Conservation (phyloP, 23 tunicate species). For the Corella eumyota region DNA sequence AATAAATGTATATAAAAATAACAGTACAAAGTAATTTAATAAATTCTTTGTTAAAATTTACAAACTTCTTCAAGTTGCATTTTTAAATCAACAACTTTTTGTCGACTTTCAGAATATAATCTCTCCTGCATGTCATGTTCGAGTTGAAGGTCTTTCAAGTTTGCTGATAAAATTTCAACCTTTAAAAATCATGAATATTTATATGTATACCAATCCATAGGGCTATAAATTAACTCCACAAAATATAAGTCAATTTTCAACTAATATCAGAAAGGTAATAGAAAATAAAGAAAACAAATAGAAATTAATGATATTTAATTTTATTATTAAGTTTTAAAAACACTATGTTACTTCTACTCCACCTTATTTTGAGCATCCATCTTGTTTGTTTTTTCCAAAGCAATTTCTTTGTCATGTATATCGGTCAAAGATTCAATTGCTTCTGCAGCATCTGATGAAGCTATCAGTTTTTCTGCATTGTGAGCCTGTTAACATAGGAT, state of each 20-base stretch:
- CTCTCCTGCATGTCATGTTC: neutral
- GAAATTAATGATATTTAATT: too few species aligned
- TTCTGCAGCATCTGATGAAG: conserved; percentile 27
- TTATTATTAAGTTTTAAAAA: too few species aligned
- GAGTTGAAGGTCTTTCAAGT: neutral
- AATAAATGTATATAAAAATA: too few species aligned
- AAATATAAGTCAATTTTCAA: too few species aligned
- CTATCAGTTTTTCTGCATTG: conserved; percentile 39
- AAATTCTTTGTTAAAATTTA: too few species aligned
- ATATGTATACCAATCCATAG: too few species aligned
- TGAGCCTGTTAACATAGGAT: conserved; percentile 31
- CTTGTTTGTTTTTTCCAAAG: conserved; percentile 8
- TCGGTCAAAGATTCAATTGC: conserved; percentile 5
- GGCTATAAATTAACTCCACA: too few species aligned
- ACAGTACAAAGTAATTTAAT: too few species aligned
- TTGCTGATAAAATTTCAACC: neutral
- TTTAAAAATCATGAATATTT: too few species aligned
- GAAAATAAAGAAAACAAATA: too few species aligned
- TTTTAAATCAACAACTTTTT: neutral
- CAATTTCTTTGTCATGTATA: conserved; percentile 16
- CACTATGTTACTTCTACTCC: too few species aligned
- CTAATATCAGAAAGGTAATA: too few species aligned
- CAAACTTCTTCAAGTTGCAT: conserved; percentile 34
- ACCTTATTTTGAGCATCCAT: conserved; percentile 35
- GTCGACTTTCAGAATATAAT: neutral